Conservation (phyloP, 1,140 invertebrate species). For the Nylanderia fulva region DNA sequence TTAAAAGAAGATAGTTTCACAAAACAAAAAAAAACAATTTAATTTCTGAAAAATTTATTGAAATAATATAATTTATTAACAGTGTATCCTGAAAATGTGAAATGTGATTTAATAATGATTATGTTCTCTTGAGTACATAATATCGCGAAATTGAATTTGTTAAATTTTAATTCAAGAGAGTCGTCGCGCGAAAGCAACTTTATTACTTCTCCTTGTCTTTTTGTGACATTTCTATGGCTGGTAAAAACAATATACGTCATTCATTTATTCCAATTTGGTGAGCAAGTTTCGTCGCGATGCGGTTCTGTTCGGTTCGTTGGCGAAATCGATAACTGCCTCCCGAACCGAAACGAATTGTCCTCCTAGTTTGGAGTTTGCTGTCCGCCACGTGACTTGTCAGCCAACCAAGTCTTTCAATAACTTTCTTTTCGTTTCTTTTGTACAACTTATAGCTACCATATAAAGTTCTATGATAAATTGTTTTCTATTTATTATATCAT, state of each 20-base stretch:
- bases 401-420: conserved; percentile 14
- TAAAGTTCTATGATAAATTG: neutral
- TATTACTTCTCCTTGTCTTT: neutral
- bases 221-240: neutral
- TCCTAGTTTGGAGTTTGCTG: conserved; percentile 25
- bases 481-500: neutral
- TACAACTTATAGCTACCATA: neutral
- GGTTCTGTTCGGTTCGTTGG: conserved; percentile 33
- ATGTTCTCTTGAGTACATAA: neutral
- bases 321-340: conserved; percentile 39
- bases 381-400: conserved; percentile 13
- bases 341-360: conserved; percentile 41
- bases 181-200: neutral
- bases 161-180: neutral
- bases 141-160: neutral
- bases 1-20: neutral
- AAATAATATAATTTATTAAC: conserved; percentile 5
- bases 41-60: neutral
- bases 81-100: neutral
- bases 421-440: neutral
- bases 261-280: conserved; percentile 41
- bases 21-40: no score
- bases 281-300: neutral
- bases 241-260: conserved; percentile 5
- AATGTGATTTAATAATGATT: neutral